phyloP scores from a whole-genome alignment of 2,797 vertebrate genomes.

The Phrynocephalus guinanensis region DNA sequence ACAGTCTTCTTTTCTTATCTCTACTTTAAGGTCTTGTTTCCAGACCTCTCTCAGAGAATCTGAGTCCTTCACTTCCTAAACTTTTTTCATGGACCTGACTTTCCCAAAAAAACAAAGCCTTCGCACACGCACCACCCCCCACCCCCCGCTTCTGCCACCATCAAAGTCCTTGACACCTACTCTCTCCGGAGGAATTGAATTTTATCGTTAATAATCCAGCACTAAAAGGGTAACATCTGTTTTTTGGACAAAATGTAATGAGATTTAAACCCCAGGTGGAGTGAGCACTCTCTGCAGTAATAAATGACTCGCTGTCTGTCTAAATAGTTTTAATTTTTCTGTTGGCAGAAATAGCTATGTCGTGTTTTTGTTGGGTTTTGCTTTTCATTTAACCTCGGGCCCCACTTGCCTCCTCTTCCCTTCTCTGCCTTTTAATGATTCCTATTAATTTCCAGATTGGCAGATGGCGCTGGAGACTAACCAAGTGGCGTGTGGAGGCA shows the following conservation, averaged over 20 bases:
- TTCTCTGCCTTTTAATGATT: conserved; percentile 74
- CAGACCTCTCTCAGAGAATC: no score
- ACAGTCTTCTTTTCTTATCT: no score
- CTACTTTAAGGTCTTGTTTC: no score
- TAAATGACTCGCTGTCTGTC: conserved; percentile 77
- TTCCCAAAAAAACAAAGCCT: conserved; percentile 59
- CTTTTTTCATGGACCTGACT: conserved; percentile 34
- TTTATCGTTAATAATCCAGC: conserved; percentile 79
- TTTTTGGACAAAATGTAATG: conserved; percentile 81
- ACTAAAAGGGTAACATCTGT: conserved; percentile 83
- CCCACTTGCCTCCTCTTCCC: conserved; percentile 70
- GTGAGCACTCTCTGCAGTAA: conserved; percentile 76
- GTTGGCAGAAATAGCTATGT: conserved; percentile 75
- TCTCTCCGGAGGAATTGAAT: conserved; percentile 73
- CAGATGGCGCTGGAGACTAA: conserved; percentile 72
- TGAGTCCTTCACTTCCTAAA: conserved; percentile 12
- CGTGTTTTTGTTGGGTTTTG: conserved; percentile 10
- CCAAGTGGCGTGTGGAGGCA: conserved; percentile 61
- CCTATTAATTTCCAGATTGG: conserved; percentile 79
- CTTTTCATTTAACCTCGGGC: conserved; percentile 56
- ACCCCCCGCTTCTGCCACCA: conserved; percentile 4
- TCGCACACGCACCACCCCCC: no score
- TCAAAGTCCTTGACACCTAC: conserved; percentile 56
- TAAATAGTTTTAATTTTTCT: conserved; percentile 81
- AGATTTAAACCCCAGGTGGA: conserved; percentile 81